Conservation (phyloP, 2,888 invertebrate genomes). For the Hesperia comma region DNA sequence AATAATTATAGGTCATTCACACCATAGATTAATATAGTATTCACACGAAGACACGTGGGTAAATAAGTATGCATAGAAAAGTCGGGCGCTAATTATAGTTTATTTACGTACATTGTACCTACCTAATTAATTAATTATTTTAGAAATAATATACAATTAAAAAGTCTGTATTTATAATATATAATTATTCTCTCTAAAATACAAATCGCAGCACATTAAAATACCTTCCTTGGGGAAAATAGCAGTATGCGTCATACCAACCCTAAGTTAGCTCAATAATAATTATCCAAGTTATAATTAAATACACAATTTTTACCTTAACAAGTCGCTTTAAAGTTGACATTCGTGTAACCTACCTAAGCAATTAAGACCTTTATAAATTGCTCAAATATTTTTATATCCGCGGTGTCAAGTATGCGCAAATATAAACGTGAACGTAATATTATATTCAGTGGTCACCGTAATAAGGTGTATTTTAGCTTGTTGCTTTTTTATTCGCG, state of each 20-base stretch:
- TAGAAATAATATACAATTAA: no score
- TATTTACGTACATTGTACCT: no score
- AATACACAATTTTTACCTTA: neutral
- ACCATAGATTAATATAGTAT: no score
- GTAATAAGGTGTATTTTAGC: neutral
- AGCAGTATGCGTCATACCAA: constrained; percentile 10
- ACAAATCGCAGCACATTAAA: no score
- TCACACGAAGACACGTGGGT: no score
- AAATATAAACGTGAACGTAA: neutral
- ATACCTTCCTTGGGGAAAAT: constrained; percentile 1
- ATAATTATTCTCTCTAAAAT: no score
- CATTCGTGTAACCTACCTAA: neutral
- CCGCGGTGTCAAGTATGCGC: constrained; percentile 3
- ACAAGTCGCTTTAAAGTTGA: neutral
- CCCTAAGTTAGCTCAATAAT: constrained; percentile 6
- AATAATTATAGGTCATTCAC: no score
- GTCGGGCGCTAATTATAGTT: no score
- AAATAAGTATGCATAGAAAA: no score
- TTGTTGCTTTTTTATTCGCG: neutral
- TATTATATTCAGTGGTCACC: neutral
- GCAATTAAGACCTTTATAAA: neutral
- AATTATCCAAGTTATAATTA: neutral
- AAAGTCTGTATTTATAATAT: no score
- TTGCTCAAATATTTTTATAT: constrained; percentile 4
- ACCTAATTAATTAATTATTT: no score